phyloP scores from a whole-genome alignment of 2,888 invertebrate genomes.

The Agrochola circellaris region DNA sequence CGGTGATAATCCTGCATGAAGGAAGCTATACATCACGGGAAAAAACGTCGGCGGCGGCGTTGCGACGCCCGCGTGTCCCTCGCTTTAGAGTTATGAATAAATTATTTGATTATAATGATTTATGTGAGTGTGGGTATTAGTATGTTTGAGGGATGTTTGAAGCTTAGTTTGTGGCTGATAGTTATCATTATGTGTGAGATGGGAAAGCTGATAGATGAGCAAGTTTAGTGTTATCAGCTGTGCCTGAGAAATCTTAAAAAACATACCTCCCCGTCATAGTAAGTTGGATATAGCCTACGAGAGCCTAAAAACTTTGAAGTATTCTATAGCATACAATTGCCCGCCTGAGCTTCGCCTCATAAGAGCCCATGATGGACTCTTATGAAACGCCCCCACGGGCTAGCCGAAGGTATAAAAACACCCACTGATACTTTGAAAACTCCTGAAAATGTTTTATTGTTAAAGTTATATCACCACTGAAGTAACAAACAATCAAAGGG shows the following conservation, averaged over 20 bases:
- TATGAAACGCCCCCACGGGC: not conserved
- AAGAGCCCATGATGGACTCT: no score
- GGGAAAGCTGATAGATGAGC: not conserved
- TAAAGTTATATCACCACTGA: not conserved
- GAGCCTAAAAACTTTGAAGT: not conserved
- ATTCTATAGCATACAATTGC: not conserved
- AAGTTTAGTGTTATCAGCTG: conserved; percentile 11
- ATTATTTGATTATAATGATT: conserved; percentile 66
- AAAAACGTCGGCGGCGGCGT: conserved; percentile 69
- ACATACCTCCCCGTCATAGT: not conserved
- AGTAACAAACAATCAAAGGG: not conserved
- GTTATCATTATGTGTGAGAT: not conserved
- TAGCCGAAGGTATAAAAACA: not conserved
- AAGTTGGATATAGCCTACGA: not conserved
- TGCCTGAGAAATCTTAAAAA: not conserved
- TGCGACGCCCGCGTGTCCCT: conserved; percentile 61
- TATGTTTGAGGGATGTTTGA: conserved; percentile 32
- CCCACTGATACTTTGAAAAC: not conserved
- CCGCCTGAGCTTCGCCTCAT: no score
- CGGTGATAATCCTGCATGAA: conserved; percentile 77
- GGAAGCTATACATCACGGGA: conserved; percentile 83
- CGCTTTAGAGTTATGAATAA: conserved; percentile 63
- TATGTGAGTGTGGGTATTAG: conserved; percentile 46
- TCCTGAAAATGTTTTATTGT: not conserved
- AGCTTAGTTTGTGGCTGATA: conserved; percentile 2